These are phyloP conservation scores for Amiota minor DNA, from an alignment of 2,888 invertebrate genomes.

Conservation along the genomic window DNA sequence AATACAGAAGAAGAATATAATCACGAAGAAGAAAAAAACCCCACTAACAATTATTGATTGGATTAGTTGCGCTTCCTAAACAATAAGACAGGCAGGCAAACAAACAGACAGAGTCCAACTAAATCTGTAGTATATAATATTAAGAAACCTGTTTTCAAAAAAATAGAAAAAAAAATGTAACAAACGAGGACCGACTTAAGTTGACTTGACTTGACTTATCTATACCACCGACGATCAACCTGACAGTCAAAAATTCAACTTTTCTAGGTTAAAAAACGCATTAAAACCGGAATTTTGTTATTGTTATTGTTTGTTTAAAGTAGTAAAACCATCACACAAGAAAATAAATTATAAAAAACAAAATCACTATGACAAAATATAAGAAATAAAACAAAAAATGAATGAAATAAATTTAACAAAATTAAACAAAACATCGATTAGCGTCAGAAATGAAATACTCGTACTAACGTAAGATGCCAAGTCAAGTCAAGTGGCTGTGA, in stretches of 20 bases:
- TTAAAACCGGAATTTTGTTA: neutral
- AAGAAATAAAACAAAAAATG: too few species aligned
- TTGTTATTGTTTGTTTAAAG: too few species aligned
- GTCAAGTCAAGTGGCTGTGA: too few species aligned
- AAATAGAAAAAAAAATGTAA: neutral
- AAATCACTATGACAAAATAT: too few species aligned
- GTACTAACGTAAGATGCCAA: too few species aligned
- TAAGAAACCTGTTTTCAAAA: neutral
- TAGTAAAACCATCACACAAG: too few species aligned
- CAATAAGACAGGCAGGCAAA: neutral
- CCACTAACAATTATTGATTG: neutral
- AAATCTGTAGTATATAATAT: neutral
- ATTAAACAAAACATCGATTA: too few species aligned
- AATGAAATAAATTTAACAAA: too few species aligned
- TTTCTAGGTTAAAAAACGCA: conserved; percentile 13
- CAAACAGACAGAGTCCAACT: conserved; percentile 2
- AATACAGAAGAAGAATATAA: conserved; percentile 11
- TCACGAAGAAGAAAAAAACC: neutral
- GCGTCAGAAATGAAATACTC: too few species aligned
- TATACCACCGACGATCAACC: neutral
- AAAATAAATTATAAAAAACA: too few species aligned
- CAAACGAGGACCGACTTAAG: neutral
- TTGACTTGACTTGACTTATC: too few species aligned
- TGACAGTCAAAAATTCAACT: neutral
- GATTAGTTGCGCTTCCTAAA: conserved; percentile 7